phyloP scores from a whole-genome alignment of 37 sponge, comb jelly and placozoan genomes.

The Eunapius fragilis region DNA sequence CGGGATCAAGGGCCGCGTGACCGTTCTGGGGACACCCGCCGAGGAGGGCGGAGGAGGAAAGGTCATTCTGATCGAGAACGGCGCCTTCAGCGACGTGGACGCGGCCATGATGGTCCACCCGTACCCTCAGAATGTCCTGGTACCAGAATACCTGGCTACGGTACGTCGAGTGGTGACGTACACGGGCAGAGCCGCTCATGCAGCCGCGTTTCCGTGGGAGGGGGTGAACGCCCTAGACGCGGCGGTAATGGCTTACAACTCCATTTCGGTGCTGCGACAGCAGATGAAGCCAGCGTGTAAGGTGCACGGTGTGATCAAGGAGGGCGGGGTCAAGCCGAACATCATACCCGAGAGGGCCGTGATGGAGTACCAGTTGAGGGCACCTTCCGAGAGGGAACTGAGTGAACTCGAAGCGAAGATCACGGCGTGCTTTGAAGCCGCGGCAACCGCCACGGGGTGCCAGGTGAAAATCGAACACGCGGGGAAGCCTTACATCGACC shows the following conservation, averaged over 20 bases:
- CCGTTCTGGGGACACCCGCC: conserved; percentile 88
- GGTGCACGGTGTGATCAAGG: conserved; percentile 81
- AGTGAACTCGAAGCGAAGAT: conserved; percentile 46
- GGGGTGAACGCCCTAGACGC: conserved; percentile 97
- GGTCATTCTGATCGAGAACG: conserved; percentile 65
- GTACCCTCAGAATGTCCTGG: conserved; percentile 23
- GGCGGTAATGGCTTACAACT: conserved; percentile 87
- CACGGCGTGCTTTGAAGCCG: conserved; percentile 56
- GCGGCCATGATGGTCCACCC: conserved; percentile 96
- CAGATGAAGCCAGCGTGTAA: conserved; percentile 90
- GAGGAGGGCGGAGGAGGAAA: conserved; percentile 91
- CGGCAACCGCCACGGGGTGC: conserved; percentile 82
- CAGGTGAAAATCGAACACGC: conserved; percentile 33
- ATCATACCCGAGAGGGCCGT: conserved; percentile 75
- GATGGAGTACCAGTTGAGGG: conserved; percentile 58
- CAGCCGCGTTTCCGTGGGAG: conserved; percentile 84
- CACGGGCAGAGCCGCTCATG: conserved; percentile 81
- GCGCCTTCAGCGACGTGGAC: conserved; percentile 74
- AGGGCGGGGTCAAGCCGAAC: conserved; percentile 86
- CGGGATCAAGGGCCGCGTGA: conserved; percentile 51
- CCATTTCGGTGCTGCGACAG: conserved; percentile 83
- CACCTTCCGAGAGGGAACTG: conserved; percentile 64
- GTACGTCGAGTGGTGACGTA: conserved; percentile 25
- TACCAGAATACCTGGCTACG: conserved; percentile 24
- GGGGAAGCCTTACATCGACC: conserved; percentile 33